Percentiles rank a stretch among this genome's conserved stretches.
Evolutionary conservation across 1,140 invertebrate genomes (phyloP).

Genomic region (Centruroides vittatus): DNA sequence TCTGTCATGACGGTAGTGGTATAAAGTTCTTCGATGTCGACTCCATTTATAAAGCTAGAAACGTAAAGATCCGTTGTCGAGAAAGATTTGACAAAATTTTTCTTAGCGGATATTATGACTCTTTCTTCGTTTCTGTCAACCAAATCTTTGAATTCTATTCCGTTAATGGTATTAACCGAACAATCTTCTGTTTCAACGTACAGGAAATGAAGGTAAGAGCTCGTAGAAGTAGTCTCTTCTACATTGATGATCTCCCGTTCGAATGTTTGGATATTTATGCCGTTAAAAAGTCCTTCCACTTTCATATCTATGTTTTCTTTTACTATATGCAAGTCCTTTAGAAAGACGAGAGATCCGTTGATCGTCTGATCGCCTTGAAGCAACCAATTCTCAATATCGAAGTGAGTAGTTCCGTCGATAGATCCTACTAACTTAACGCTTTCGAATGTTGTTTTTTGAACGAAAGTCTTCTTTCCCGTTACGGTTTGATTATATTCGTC

Average conservation of each 20-base stretch:
- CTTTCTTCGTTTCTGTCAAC: no score
- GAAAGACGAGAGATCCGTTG: background rate
- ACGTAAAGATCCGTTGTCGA: slow-evolving; percentile 1
- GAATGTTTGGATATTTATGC: no score
- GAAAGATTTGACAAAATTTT: slow-evolving; percentile 4
- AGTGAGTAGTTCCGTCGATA: slow-evolving; percentile 12
- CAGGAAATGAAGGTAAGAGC: no score
- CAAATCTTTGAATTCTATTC: no score
- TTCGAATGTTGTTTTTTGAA: background rate
- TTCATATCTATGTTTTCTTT: no score
- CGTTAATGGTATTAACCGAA: no score
- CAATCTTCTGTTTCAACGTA: no score
- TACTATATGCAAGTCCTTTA: no score
- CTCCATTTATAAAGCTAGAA: slow-evolving; percentile 8
- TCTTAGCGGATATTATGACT: background rate
- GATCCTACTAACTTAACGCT: slow-evolving; percentile 6
- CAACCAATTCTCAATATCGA: slow-evolving; percentile 14
- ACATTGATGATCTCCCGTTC: no score
- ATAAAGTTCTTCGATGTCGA: slow-evolving; percentile 5
- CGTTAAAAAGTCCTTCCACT: no score
- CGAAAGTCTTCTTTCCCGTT: slow-evolving; percentile 7
- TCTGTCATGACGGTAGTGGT: background rate
- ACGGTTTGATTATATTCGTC: slow-evolving; percentile 10
- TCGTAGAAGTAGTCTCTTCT: no score
- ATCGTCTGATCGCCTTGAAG: slow-evolving; percentile 13